Evolutionary conservation across 1,140 invertebrate species (phyloP).

Genomic region (Subanguina moxae): DNA sequence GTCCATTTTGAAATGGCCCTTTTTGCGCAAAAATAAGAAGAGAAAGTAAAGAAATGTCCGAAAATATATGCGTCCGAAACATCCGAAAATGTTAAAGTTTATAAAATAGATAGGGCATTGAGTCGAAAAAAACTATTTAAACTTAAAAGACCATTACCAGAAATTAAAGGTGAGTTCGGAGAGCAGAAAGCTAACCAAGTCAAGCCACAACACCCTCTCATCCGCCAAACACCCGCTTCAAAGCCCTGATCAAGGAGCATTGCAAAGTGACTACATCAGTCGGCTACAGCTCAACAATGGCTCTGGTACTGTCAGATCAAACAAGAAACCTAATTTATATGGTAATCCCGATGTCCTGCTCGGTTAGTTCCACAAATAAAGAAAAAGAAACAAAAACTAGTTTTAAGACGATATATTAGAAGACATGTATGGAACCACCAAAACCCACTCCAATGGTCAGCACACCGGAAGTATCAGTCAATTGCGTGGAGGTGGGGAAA

Average conservation of each 20-base stretch:
- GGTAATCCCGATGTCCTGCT: not conserved
- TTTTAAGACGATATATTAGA: slow-evolving; percentile 1
- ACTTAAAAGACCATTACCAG: no score
- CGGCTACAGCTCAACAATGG: not conserved
- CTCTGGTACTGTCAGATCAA: not conserved
- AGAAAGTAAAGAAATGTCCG: no score
- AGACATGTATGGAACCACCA: slow-evolving; percentile 1
- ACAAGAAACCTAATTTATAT: not conserved
- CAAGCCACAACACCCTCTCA: not conserved
- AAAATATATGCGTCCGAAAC: no score
- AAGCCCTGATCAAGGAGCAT: not conserved
- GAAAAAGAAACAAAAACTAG: not conserved
- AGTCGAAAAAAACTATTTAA: no score
- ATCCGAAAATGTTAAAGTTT: no score
- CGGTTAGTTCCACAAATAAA: not conserved
- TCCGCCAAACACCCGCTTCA: not conserved
- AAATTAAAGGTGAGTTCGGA: no score
- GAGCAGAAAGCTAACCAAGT: not conserved
- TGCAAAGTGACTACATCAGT: not conserved
- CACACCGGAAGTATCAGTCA: not conserved
- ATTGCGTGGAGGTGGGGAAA: no score
- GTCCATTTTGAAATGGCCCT: no score
- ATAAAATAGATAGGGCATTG: no score
- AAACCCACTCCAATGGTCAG: not conserved
- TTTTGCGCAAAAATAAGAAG: no score